These are phyloP conservation scores for Sebastes oblongus DNA, from an alignment of 2,797 vertebrate species.

Conservation along the genomic window DNA sequence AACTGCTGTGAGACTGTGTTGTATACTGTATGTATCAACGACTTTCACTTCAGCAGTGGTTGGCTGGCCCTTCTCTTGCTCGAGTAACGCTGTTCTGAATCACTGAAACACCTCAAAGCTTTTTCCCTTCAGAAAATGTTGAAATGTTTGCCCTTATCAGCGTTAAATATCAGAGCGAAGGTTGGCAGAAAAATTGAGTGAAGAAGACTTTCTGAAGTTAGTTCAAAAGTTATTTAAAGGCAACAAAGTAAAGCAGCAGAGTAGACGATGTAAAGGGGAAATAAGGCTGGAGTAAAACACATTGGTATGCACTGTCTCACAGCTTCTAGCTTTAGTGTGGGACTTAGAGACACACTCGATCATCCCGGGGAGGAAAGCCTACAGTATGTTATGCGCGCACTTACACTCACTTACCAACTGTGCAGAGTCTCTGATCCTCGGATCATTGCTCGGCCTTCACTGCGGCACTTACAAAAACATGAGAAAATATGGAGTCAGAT, in stretches of 20 bases:
- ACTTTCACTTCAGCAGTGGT: not conserved
- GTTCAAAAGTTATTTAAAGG: not conserved
- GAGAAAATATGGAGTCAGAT: not conserved
- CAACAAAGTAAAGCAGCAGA: not conserved
- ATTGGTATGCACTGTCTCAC: not conserved
- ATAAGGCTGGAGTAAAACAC: not conserved
- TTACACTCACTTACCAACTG: not conserved
- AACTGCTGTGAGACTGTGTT: too few species aligned
- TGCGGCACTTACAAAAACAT: not conserved
- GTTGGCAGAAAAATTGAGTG: constrained; percentile 1
- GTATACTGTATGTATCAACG: not conserved
- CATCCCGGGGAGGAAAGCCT: not conserved
- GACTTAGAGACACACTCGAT: not conserved
- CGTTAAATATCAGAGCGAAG: constrained; percentile 1
- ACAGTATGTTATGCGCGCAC: not conserved
- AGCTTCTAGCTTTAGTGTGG: not conserved
- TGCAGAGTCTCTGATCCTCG: not conserved
- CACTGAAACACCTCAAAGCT: not conserved
- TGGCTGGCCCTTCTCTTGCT: not conserved
- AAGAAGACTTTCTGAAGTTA: constrained; percentile 9
- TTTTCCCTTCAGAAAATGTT: not conserved
- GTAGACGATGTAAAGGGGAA: not conserved
- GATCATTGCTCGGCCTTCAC: not conserved
- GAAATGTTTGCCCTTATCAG: constrained; percentile 1
- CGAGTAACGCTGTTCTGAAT: not conserved